phyloP scores from a whole-genome alignment of 2,113 vertebrate genomes.

The Craseonycteris thonglongyai region DNA sequence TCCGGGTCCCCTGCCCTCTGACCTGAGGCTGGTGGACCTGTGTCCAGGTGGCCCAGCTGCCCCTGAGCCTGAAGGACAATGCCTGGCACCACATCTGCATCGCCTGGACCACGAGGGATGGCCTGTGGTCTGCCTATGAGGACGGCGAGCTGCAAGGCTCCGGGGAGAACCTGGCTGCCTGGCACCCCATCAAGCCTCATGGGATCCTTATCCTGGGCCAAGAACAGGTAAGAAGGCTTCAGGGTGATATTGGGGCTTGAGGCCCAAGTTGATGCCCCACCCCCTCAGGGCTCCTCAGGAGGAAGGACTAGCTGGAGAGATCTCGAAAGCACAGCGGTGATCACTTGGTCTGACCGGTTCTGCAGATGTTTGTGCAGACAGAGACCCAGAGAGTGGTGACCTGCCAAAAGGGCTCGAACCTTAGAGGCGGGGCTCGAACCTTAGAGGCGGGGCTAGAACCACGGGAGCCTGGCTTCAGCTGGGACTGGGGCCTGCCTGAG shows the following conservation, averaged over 20 bases:
- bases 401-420: too few relatives aligned
- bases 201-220: constrained; percentile 94
- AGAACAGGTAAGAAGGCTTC: constrained; percentile 88
- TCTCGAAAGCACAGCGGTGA: not conserved
- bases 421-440: not conserved
- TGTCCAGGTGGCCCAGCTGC: constrained; percentile 91
- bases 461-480: rapidly evolving
- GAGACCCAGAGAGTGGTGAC: not conserved
- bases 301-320: not conserved
- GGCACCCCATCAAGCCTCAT: constrained; percentile 95
- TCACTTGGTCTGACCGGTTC: not conserved
- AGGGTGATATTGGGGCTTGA: too few relatives aligned
- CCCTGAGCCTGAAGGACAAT: constrained; percentile 87
- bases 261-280: not conserved
- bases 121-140: constrained; percentile 90
- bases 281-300: not conserved
- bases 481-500: not conserved
- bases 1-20: not conserved
- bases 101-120: constrained; percentile 94
- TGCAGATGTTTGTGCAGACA: not conserved
- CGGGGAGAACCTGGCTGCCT: constrained; percentile 92
- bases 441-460: not conserved
- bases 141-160: constrained; percentile 88
- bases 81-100: constrained; percentile 95
- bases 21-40: not conserved